Evolutionary conservation across 2,113 vertebrate species (phyloP), one percentile per base, ranked within the genome.

Genomic region (Rhadina sibilatrix): DNA sequence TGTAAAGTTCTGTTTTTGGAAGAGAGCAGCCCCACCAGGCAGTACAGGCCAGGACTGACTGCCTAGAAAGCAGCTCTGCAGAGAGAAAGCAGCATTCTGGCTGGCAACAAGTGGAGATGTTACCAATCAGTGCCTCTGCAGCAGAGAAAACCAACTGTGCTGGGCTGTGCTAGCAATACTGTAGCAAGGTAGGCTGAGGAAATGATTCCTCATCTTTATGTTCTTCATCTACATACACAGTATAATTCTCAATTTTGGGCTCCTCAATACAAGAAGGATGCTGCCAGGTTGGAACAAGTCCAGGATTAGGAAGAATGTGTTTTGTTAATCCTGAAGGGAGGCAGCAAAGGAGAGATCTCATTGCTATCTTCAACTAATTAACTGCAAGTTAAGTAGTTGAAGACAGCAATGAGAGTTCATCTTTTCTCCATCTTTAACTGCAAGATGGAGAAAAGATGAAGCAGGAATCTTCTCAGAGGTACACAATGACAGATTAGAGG

Each of bases 11-110:
- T 30, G 6, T 44, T 49, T 54, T 61, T 75, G 47, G 22, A 91
- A 63, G 24, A 71, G 31, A 66, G 56, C 2, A 79, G 35, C 7
- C 18, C 12, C 21, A 65, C 0, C 0, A 15, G 56, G n/a, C n/a
- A 44, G 19, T 9, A 66, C 16, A 38, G 47, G 14, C 11, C 1
- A 1, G 21, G 23, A 42, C 22, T 61, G 57, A 63, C 71, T 63
- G 9, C 15, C 57, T 40, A 75, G 53, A 87, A 66, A 66, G 66
- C 14, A 83, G 52, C 12, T 40, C 37, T 0, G 2, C 46, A 83
- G 54, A 40, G 30, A 42, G 25, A 44, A 65, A 74, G 65, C 42
- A 88, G 56, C 21, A 60, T 37, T 44, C 38, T 50, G 21, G 19
- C 15, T 53, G 33, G 11, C 42, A 76, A 15, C 5, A 71, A 71